phyloP scores from a whole-genome alignment of 2,888 invertebrate genomes.

The Theretra japonica region DNA sequence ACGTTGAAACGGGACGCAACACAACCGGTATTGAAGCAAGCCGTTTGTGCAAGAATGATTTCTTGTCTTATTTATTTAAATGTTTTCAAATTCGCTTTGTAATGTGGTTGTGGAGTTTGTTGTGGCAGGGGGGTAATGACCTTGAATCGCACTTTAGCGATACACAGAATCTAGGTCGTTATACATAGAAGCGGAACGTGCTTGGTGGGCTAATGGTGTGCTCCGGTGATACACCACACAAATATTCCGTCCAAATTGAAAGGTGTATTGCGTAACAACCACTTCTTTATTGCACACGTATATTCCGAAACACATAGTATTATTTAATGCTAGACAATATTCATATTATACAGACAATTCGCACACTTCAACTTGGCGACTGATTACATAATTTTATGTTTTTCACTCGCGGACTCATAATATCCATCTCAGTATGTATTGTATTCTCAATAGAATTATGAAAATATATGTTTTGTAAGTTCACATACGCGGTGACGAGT shows the following conservation, averaged over 20 bases:
- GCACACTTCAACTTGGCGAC: not conserved
- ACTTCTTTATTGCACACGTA: slow-evolving; percentile 1
- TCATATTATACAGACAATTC: not conserved
- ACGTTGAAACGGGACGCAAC: slow-evolving; percentile 56
- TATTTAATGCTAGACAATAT: not conserved
- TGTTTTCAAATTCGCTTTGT: slow-evolving; percentile 78
- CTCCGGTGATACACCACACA: not conserved
- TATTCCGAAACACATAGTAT: slow-evolving; percentile 6
- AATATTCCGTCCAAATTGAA: slow-evolving; percentile 9
- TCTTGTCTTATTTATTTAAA: slow-evolving; percentile 78
- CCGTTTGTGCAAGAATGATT: slow-evolving; percentile 79
- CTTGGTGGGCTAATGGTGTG: not conserved
- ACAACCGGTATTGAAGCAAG: slow-evolving; percentile 70
- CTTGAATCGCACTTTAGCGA: slow-evolving; percentile 67
- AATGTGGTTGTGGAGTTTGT: slow-evolving; percentile 65
- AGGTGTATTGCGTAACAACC: not conserved
- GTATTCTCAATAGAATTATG: not conserved
- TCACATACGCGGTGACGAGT: not conserved
- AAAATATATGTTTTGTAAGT: not conserved
- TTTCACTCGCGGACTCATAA: too few relatives aligned
- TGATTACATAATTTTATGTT: too few relatives aligned
- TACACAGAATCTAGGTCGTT: slow-evolving; percentile 57
- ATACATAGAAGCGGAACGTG: slow-evolving; percentile 4
- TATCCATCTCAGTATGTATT: not conserved
- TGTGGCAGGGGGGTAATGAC: slow-evolving; percentile 73